phyloP scores from a whole-genome alignment of 2,888 invertebrate species.

The Mylabris sibirica region DNA sequence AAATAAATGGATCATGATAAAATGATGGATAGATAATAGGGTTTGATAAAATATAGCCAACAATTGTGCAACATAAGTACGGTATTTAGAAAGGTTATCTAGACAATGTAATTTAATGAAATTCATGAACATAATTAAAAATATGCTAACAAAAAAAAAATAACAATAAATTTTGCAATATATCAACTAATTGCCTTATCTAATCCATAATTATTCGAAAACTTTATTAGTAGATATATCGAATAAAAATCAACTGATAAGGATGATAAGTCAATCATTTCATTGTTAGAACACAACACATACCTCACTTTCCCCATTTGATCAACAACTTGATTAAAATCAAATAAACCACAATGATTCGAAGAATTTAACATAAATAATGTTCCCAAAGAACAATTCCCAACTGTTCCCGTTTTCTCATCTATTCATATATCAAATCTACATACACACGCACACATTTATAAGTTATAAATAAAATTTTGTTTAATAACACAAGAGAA shows the following conservation, averaged over 20 bases:
- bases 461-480: conserved; percentile 7
- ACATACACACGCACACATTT: background rate
- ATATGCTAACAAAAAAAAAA: background rate
- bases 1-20: conserved; percentile 2
- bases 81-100: conserved; percentile 5
- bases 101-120: background rate
- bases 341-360: background rate
- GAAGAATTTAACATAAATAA: background rate
- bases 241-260: background rate
- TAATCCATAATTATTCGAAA: background rate
- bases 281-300: background rate
- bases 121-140: background rate
- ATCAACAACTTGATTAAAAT: background rate
- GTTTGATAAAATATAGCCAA: background rate
- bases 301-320: conserved; percentile 9
- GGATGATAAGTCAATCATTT: background rate
- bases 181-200: conserved; percentile 1
- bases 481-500: conserved; percentile 9
- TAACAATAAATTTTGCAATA: background rate
- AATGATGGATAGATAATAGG: background rate
- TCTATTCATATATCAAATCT: conserved; percentile 1
- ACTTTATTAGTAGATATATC: background rate
- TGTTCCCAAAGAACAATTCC: conserved; percentile 1
- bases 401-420: conserved; percentile 8
- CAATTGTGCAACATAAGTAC: background rate